Base-by-base conservation (phyloP, 2,888 invertebrate species). In the Leptinotarsa rubiginosa region DNA sequence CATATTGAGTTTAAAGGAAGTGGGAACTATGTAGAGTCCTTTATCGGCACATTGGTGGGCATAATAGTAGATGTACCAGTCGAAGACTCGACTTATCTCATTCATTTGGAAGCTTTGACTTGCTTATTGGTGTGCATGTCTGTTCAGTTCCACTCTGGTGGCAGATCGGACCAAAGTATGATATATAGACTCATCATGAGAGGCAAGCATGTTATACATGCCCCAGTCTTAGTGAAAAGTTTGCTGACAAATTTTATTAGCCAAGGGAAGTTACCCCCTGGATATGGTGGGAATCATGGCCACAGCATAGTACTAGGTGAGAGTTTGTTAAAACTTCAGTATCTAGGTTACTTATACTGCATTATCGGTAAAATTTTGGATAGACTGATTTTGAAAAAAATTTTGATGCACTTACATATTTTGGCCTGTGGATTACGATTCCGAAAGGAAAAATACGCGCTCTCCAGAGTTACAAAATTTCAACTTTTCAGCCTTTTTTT, bases 101-200 rank as follows among this genome's bases (percentile, higher is more conserved):
- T 97, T 41, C 96, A 97, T 83, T 86, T 97, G 82, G 98, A 98
- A 87, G 93, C 96, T 41, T 92, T 97, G 65, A 97, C 97, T 86
- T 93, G 94, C 22, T 88, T 98, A 59, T 88, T 98, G 18, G 94
- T 96, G 0, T 88, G 98, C n/a, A 90, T 98, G 83, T 97, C 97
- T 0, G 94, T 96, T 47, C 97, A 97, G 86, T 91, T 96, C 86
- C 93, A 95, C 15, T 92, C 94, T 1, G 91, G 92, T 66, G 89
- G 87, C 68, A 84, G 90, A 87, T 78, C 90, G 85, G 92, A 93
- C 72, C 93, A 93, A 64, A 94, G 95, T 5, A 89, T 91, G 12
- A 92, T 96, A 79, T 95, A 92, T 85, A 91, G 91, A 80, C 90
- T 92, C 4, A 86, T 93, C 18, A 94, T 94, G 91, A 91, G 91